Conservation (phyloP, 2,113 vertebrate genomes). For the Pygoscelis antarcticus region DNA sequence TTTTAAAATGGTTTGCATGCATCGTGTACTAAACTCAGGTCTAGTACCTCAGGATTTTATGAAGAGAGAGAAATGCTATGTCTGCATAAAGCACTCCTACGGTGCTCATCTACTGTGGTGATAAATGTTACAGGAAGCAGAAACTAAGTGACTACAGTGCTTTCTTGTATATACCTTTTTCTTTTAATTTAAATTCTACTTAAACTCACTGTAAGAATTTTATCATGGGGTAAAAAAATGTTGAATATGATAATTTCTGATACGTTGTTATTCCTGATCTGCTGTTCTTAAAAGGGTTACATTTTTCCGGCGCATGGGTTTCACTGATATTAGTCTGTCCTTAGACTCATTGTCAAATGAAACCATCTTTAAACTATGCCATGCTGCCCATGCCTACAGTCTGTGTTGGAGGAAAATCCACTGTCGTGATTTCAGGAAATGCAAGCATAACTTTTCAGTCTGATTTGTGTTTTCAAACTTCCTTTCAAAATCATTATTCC, state of each 20-base stretch:
- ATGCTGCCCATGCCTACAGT: neutral
- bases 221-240: neutral
- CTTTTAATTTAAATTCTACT: neutral
- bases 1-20: neutral
- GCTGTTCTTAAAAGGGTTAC: neutral
- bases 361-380: neutral
- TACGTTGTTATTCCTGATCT: neutral
- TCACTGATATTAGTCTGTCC: neutral
- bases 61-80: neutral
- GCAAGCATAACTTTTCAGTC: neutral
- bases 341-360: neutral
- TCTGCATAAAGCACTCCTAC: neutral
- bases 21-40: neutral
- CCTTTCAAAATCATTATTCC: neutral
- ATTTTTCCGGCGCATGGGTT: neutral
- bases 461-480: neutral
- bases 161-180: neutral
- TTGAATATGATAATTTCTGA: neutral
- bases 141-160: neutral
- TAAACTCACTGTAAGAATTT: neutral
- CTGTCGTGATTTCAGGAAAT: neutral
- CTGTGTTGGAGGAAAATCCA: neutral
- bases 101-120: neutral
- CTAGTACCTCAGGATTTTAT: neutral
- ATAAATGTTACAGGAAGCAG: neutral